Conservation (phyloP, 2,888 invertebrate species). For the Thysanoteuthis rhombus region DNA sequence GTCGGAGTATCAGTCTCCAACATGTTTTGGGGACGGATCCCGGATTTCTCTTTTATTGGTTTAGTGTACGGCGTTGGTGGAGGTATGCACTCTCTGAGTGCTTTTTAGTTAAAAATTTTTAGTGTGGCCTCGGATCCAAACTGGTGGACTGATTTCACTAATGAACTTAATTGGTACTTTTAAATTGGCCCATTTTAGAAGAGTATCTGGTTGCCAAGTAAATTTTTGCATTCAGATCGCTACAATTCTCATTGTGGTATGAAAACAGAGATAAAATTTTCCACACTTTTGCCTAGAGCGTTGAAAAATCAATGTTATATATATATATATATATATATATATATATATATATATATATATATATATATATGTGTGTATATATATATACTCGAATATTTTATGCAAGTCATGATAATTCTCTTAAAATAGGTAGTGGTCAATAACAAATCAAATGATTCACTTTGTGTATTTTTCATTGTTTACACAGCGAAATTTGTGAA, state of each 20-base stretch:
- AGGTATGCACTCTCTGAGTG: no score
- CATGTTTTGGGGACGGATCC: no score
- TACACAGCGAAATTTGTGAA: background rate
- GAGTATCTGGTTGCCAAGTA: background rate
- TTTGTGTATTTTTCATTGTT: background rate
- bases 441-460: background rate
- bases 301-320: background rate
- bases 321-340: no score
- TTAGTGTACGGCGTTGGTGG: no score
- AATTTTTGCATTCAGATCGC: background rate
- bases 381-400: background rate
- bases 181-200: background rate
- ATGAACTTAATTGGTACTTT: background rate
- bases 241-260: background rate
- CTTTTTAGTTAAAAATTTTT: no score
- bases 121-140: no score
- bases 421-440: background rate
- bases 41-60: no score
- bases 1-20: no score
- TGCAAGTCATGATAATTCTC: background rate
- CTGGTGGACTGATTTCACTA: background rate
- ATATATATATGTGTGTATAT: background rate
- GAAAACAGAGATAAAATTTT: background rate
- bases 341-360: no score
- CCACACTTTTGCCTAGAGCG: background rate